Evolutionary conservation across 2,113 vertebrate species (phyloP).

Genomic region (Pachypanchax playfairii): DNA sequence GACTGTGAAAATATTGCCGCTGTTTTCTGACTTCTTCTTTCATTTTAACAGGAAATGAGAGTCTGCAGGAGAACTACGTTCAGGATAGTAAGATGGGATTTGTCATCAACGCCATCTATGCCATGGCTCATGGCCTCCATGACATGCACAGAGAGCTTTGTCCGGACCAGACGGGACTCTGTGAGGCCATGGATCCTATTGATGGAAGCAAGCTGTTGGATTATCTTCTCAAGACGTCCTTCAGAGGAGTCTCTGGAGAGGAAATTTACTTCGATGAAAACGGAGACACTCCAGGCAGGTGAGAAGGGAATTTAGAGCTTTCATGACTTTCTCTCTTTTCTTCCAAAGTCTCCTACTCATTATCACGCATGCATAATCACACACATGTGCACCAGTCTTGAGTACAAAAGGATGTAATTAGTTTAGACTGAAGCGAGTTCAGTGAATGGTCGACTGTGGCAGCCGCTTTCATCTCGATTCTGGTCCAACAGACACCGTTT

Average conservation of each 20-base stretch:
- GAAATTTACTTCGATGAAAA: slow-evolving; percentile 98
- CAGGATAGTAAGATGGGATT: slow-evolving; percentile 99
- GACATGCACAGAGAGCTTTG: slow-evolving; percentile 93
- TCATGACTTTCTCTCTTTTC: slow-evolving; percentile 8
- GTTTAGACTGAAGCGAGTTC: slow-evolving; percentile 76
- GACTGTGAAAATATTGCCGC: not conserved
- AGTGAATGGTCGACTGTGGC: slow-evolving; percentile 50
- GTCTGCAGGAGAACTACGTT: slow-evolving; percentile 94
- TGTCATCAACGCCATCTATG: slow-evolving; percentile 98
- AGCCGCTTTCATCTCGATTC: slow-evolving; percentile 57
- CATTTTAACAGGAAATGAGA: slow-evolving; percentile 86
- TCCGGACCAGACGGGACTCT: slow-evolving; percentile 86
- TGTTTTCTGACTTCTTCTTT: slow-evolving; percentile 7
- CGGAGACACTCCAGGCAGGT: slow-evolving; percentile 98
- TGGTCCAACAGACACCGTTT: slow-evolving; percentile 51
- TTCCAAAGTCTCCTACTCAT: slow-evolving; percentile 24
- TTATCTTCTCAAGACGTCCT: slow-evolving; percentile 93
- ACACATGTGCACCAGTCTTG: slow-evolving; percentile 15
- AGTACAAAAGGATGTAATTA: slow-evolving; percentile 62
- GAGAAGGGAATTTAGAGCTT: slow-evolving; percentile 28
- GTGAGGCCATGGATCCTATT: slow-evolving; percentile 95
- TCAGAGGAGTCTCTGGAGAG: slow-evolving; percentile 93
- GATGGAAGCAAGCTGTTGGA: slow-evolving; percentile 96
- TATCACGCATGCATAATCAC: slow-evolving; percentile 19
- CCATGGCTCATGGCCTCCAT: slow-evolving; percentile 97